Percentiles rank a stretch among this genome's conserved stretches.
These are phyloP conservation scores for Protomyctophum bolini DNA, from an alignment of 2,113 vertebrate genomes.

Conservation along the genomic window DNA sequence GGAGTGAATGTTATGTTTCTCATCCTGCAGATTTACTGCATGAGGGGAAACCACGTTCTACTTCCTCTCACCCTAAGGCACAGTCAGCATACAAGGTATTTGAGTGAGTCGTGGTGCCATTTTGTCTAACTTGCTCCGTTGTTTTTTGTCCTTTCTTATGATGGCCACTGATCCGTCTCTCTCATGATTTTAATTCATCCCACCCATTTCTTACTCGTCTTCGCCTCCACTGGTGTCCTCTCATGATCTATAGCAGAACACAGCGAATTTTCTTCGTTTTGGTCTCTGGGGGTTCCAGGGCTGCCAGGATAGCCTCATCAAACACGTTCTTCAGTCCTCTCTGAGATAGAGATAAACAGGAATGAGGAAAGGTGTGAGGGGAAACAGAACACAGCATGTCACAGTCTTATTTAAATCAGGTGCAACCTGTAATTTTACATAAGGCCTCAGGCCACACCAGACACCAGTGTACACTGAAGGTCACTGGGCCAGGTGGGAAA, in stretches of 20 bases:
- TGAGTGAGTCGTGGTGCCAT: constrained; percentile 48
- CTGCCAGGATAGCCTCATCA: constrained; percentile 82
- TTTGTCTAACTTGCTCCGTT: constrained; percentile 37
- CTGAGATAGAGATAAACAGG: constrained; percentile 40
- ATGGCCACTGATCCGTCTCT: constrained; percentile 43
- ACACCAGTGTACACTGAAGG: too few relatives aligned
- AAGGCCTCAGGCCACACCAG: background rate
- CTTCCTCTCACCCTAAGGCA: constrained; percentile 61
- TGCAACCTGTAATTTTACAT: background rate
- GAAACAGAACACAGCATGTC: background rate
- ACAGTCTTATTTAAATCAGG: background rate
- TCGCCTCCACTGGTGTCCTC: background rate
- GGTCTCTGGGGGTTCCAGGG: constrained; percentile 81
- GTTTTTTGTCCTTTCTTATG: constrained; percentile 49
- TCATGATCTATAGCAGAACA: constrained; percentile 71
- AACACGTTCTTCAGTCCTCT: constrained; percentile 83
- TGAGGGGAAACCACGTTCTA: constrained; percentile 35
- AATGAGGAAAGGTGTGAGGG: background rate
- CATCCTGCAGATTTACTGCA: constrained; percentile 33
- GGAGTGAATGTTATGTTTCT: constrained; percentile 32
- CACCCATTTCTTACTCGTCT: constrained; percentile 24
- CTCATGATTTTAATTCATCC: constrained; percentile 39
- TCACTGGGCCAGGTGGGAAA: too few relatives aligned
- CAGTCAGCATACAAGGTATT: constrained; percentile 50
- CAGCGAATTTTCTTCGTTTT: constrained; percentile 77